Percentiles rank a stretch among this genome's conserved stretches.
Evolutionary conservation across 2,113 vertebrate genomes (phyloP).

Genomic region (Puntigrus tetrazona): DNA sequence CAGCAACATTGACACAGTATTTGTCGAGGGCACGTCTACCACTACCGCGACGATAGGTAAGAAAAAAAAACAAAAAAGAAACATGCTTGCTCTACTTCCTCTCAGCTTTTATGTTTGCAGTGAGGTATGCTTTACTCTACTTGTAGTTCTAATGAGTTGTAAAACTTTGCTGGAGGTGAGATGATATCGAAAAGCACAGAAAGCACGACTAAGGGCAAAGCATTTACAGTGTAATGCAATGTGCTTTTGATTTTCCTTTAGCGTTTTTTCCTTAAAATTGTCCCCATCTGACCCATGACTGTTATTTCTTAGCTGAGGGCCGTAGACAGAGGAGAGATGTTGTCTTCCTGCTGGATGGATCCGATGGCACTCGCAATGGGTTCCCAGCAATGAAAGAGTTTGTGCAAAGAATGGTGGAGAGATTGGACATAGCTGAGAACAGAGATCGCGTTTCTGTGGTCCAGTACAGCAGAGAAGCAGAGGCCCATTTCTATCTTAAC

Average conservation of each 20-base stretch:
- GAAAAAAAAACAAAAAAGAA: too few relatives aligned
- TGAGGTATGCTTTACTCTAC: neutral
- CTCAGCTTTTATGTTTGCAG: neutral
- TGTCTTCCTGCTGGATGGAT: slow-evolving; percentile 58
- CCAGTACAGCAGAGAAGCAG: slow-evolving; percentile 61
- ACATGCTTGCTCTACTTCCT: neutral
- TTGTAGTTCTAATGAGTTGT: too few relatives aligned
- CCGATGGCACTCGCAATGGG: slow-evolving; percentile 53
- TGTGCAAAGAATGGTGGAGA: slow-evolving; percentile 59
- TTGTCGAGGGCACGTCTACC: neutral
- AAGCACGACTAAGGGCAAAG: neutral
- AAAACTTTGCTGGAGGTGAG: neutral
- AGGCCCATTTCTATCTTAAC: slow-evolving; percentile 63
- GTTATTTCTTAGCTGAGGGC: slow-evolving; percentile 20
- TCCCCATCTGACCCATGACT: neutral
- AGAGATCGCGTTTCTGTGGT: slow-evolving; percentile 61
- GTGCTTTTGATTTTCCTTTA: rapidly evolving
- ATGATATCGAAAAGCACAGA: neutral
- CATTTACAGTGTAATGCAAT: neutral
- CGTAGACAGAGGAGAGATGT: slow-evolving; percentile 47
- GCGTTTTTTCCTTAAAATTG: neutral
- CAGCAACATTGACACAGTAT: slow-evolving; percentile 12
- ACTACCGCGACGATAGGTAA: slow-evolving; percentile 29
- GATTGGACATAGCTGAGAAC: slow-evolving; percentile 48
- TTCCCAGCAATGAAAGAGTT: slow-evolving; percentile 81